Evolutionary conservation across 2,888 invertebrate species (phyloP), one percentile per base, ranked within the genome.

Genomic region (Fragum fragum): DNA sequence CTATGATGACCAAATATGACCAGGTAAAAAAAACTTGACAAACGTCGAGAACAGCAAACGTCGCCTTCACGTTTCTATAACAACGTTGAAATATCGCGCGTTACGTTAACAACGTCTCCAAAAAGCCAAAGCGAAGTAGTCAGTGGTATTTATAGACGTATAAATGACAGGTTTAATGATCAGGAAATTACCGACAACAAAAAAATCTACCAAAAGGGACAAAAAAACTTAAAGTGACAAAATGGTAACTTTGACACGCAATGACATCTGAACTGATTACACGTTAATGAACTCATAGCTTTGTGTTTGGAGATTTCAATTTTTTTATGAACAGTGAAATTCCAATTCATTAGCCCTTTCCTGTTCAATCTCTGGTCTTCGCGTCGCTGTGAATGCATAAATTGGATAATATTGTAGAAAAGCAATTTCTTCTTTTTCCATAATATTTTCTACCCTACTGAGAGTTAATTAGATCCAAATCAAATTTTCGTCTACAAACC

Each of bases 101-200:
- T 39, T 11, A 32, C 63, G 63, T 39, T 26, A 63, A 14, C 26
- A 9, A 7, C 21, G 63, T 63, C 63, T 63, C 63, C 63, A 3
- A 26, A 59, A 21, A 63, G 36, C 36, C 6, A 63, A 32, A 21
- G 26, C 23, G 18, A 21, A 21, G 63, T 63, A 63, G 63, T 39
- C 63, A 63, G 39, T 32, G 63, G 63, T 63, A 32, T 63, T 63
- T 63, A 63, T 63, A 63, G 39, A 21, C 39, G 32, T 63, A 63
- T 63, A 63, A 63, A 63, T 63, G 63, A 63, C 63, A 63, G 39
- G n/a, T 63, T 63, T 63, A 63, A 63, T 63, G 63, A 63, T 63
- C 63, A 39, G 63, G 63, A 63, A 63, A 63, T 63, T 63, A 63
- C 63, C 36, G 63, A 36, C 63, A 63, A 39, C n/a, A 36, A n/a